Percentiles rank a stretch among this genome's conserved stretches.
These are phyloP conservation scores for Falco columbarius DNA, from an alignment of 2,797 vertebrate species.

Conservation along the genomic window DNA sequence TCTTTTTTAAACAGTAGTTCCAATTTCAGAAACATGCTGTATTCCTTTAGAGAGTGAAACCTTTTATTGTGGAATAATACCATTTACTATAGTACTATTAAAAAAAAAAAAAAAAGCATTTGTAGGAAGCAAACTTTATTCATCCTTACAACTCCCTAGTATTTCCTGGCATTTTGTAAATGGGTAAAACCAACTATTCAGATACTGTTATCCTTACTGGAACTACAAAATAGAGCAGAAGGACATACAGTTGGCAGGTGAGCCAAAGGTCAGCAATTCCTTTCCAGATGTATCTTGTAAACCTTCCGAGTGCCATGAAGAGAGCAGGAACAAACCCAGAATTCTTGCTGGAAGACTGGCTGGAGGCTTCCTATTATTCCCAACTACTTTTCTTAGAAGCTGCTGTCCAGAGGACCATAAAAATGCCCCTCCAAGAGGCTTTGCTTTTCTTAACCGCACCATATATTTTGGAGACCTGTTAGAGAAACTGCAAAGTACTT, in stretches of 20 bases:
- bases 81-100: neutral
- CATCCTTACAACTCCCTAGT: neutral
- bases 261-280: neutral
- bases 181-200: neutral
- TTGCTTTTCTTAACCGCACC: neutral
- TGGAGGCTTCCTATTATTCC: neutral
- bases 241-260: neutral
- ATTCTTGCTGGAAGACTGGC: neutral
- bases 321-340: neutral
- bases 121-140: neutral
- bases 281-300: neutral
- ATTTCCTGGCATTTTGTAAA: neutral
- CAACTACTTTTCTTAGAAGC: neutral
- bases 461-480: neutral
- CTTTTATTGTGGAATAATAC: neutral
- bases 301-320: neutral
- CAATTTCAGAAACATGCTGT: neutral
- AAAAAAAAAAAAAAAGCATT: neutral
- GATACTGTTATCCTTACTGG: neutral
- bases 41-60: neutral
- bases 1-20: neutral
- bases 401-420: neutral
- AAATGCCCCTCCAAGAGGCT: neutral
- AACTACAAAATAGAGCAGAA: neutral
- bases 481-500: neutral